Base-by-base conservation (phyloP, 2,888 invertebrate genomes). In the Machimus rusticus region DNA sequence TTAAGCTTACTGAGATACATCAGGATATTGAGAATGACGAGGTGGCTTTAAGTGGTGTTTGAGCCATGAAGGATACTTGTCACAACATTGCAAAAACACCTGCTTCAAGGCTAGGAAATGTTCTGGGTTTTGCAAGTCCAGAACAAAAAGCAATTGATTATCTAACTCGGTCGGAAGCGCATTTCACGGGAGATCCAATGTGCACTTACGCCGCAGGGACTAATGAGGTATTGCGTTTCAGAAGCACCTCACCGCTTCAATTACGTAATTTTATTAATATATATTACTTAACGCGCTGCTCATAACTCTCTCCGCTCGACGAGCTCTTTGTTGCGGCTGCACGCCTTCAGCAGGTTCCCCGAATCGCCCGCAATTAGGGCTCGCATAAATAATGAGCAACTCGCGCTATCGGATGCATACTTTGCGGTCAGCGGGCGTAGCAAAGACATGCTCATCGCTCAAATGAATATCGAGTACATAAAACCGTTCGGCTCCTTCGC, bases 381-480 rank as follows among this genome's bases (percentile, higher is more conserved):
- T 43, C 39, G 43, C 43, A 78, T 51, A 51, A 79, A 14, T 28
- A 51, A 28, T 28, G 5, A 79, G 37, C n/a, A 14, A 43, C 66
- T 66, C 66, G 66, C 23, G 28, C 23, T 78, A 78, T 79, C 16
- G 79, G 31, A 79, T 51, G 79, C 46, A 79, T 51, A 79, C 14
- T 79, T 79, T 55, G 79, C 51, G 79, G 79, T 51, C 79, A 55
- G 12, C 79, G 79, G 39, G 51, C 79, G 79, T 51, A 79, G 28
- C 51, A 79, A 79, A 51, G 31, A 31, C 19, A 12, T 28, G 79
- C 55, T 79, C 31, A 16, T 31, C 79, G 79, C 79, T 79, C 51
- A 79, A 34, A 3, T 79, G 79, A 28, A 46, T 51, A 79, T 79
- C 79, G 79, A 51, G 79, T 79, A 31, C 51, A 79, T 79, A 16